Conservation (phyloP, 2,888 invertebrate genomes). For the Entomobrya proxima region DNA sequence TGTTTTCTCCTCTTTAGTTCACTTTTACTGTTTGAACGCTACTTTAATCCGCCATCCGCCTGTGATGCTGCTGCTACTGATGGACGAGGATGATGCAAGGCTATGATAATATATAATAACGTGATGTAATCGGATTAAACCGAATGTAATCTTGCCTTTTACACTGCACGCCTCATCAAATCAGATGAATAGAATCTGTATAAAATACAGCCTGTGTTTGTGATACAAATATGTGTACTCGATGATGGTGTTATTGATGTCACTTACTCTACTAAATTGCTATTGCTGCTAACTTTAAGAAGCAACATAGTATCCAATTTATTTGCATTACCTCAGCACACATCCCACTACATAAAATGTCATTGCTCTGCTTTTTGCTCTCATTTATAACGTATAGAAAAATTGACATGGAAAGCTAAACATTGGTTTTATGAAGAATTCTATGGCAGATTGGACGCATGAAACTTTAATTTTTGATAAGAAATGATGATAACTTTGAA, state of each 20-base stretch:
- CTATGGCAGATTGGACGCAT: conserved; percentile 17
- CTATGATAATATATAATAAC: conserved; percentile 36
- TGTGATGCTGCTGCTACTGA: neutral
- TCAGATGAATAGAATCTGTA: conserved; percentile 49
- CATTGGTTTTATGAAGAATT: neutral
- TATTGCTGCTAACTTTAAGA: conserved; percentile 7
- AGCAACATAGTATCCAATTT: conserved; percentile 5
- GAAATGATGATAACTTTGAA: conserved; percentile 43
- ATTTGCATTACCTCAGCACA: neutral
- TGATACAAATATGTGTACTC: neutral
- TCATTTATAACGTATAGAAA: conserved; percentile 7
- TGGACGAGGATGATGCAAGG: neutral
- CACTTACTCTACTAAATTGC: conserved; percentile 27
- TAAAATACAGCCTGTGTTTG: neutral
- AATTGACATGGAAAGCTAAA: conserved; percentile 21
- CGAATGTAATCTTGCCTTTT: conserved; percentile 59
- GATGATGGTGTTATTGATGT: conserved; percentile 22
- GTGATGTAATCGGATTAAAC: conserved; percentile 63
- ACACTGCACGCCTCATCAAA: conserved; percentile 64
- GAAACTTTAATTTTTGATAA: conserved; percentile 40
- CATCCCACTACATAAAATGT: neutral
- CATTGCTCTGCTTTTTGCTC: conserved; percentile 32
- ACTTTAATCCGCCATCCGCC: neutral
- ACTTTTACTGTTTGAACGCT: neutral
- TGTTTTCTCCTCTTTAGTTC: conserved; percentile 8